These are phyloP conservation scores for Homalodisca vitripennis DNA, from an alignment of 1,140 invertebrate species.

Conservation along the genomic window DNA sequence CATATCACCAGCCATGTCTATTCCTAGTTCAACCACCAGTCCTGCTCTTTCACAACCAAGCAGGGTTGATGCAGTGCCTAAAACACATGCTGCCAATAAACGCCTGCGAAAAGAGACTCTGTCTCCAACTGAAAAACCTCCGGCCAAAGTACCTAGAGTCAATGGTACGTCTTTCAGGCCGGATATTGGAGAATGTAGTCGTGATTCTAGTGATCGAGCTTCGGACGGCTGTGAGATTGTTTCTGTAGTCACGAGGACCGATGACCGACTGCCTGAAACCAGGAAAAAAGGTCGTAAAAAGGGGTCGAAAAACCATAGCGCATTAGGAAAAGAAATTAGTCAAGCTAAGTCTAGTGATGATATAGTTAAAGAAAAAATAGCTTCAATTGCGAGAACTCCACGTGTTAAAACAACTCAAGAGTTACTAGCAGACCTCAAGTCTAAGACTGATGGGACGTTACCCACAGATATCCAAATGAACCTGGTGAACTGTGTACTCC, in stretches of 20 bases:
- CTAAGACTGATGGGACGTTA: conserved; percentile 48
- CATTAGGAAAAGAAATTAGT: conserved; percentile 35
- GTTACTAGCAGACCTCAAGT: conserved; percentile 73
- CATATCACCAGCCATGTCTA: conserved; percentile 39
- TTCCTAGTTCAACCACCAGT: conserved; percentile 39
- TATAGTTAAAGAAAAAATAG: conserved; percentile 63
- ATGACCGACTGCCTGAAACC: conserved; percentile 45
- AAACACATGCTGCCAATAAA: conserved; percentile 62
- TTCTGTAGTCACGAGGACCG: conserved; percentile 26
- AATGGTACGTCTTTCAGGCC: conserved; percentile 47
- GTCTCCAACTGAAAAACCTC: conserved; percentile 39
- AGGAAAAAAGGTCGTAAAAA: conserved; percentile 69
- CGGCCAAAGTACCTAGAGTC: conserved; percentile 46
- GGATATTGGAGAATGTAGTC: conserved; percentile 34
- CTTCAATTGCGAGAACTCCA: conserved; percentile 60
- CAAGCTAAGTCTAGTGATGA: conserved; percentile 49
- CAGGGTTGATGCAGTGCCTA: conserved; percentile 51
- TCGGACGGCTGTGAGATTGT: conserved; percentile 31
- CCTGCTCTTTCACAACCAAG: conserved; percentile 34
- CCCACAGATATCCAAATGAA: conserved; percentile 39
- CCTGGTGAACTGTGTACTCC: conserved; percentile 46
- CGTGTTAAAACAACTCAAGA: conserved; percentile 85
- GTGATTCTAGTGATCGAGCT: conserved; percentile 34
- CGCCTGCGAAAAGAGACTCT: conserved; percentile 57
- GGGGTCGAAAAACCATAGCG: conserved; percentile 58